A percentile compares a stretch with the other conserved stretches of the same genome.
phyloP scores from a whole-genome alignment of 2,888 invertebrate species.

The Notodonta dromedarius region DNA sequence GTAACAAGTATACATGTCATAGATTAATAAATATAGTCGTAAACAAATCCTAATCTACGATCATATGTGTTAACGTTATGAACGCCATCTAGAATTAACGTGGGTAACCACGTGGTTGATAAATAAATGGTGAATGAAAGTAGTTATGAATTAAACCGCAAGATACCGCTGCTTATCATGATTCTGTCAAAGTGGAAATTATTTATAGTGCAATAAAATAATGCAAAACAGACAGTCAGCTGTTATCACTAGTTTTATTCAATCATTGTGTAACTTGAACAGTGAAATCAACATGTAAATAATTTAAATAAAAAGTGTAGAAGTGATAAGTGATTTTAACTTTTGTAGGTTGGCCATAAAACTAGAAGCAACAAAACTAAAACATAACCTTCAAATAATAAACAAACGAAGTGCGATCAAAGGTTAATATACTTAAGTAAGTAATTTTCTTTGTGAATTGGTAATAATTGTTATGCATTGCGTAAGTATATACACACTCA shows the following conservation, averaged over 20 bases:
- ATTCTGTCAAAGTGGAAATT: background rate
- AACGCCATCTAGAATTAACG: constrained; percentile 33
- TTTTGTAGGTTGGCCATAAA: background rate
- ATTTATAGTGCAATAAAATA: background rate
- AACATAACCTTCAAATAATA: constrained; percentile 51
- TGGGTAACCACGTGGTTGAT: constrained; percentile 14
- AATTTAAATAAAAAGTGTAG: background rate
- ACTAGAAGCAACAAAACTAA: constrained; percentile 11
- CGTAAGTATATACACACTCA: too few relatives aligned
- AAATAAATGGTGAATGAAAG: constrained; percentile 19
- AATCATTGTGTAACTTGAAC: constrained; percentile 6
- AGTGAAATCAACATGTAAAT: background rate
- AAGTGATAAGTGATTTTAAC: background rate
- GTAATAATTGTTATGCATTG: too few relatives aligned
- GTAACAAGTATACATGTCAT: too few relatives aligned
- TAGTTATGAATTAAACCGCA: constrained; percentile 32
- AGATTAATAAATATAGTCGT: too few relatives aligned
- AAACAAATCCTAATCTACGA: too few relatives aligned
- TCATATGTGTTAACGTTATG: too few relatives aligned
- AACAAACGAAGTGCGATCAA: constrained; percentile 36
- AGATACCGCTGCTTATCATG: constrained; percentile 22
- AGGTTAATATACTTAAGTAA: constrained; percentile 33
- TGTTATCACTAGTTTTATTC: constrained; percentile 2
- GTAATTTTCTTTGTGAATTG: constrained; percentile 17
- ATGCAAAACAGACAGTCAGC: constrained; percentile 19